Percentiles rank a stretch among this genome's conserved stretches.
Conservation (phyloP, 2,113 vertebrate genomes). For the Corythoichthys intestinalis region DNA sequence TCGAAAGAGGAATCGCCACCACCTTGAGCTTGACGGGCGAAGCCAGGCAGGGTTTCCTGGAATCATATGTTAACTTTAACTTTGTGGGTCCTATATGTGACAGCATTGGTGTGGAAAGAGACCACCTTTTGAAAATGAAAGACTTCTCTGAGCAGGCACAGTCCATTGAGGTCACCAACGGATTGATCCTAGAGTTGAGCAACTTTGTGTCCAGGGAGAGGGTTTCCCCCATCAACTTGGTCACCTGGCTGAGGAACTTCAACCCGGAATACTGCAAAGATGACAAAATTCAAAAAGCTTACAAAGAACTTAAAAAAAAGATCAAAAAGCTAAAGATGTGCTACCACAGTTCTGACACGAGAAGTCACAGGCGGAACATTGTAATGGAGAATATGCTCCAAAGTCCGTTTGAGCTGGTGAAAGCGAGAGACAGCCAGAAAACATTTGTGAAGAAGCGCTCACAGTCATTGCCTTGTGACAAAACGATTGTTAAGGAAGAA, state of each 20-base stretch:
- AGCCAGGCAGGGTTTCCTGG: conserved; percentile 59
- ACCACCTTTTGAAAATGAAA: conserved; percentile 67
- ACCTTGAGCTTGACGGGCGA: conserved; percentile 59
- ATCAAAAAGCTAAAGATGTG: conserved; percentile 59
- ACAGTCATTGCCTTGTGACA: conserved; percentile 18
- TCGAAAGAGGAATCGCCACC: conserved; percentile 65
- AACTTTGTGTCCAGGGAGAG: conserved; percentile 68
- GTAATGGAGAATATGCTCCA: conserved; percentile 66
- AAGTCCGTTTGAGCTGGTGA: conserved; percentile 67
- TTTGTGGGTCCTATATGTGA: conserved; percentile 77
- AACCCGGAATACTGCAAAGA: conserved; percentile 62
- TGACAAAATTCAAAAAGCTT: conserved; percentile 58
- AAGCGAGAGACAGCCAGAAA: conserved; percentile 10
- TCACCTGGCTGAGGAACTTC: conserved; percentile 72
- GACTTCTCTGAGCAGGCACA: conserved; percentile 70
- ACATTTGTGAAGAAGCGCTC: conserved; percentile 40
- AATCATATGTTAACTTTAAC: conserved; percentile 68
- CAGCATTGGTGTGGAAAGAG: conserved; percentile 68
- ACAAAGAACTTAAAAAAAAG: conserved; percentile 47
- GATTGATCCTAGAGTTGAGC: conserved; percentile 68
- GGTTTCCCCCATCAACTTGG: conserved; percentile 62
- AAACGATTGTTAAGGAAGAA: conserved; percentile 51
- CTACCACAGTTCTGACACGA: conserved; percentile 59
- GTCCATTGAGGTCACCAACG: conserved; percentile 69
- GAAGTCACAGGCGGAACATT: conserved; percentile 61